phyloP scores from a whole-genome alignment of 35 echinoderm and acorn worm genomes.

The Ophioderma brevispina region DNA sequence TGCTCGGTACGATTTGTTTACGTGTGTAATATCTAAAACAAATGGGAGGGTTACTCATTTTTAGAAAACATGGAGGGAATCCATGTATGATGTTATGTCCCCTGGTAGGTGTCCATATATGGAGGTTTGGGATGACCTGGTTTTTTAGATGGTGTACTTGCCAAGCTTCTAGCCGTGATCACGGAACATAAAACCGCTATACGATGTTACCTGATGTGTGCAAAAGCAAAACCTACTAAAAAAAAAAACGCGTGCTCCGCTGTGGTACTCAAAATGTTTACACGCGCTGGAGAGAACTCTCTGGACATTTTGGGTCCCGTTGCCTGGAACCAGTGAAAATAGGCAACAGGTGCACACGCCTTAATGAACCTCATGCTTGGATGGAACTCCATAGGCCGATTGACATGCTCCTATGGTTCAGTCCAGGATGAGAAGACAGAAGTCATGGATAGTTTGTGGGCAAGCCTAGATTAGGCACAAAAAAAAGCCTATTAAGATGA shows the following conservation, averaged over 20 bases:
- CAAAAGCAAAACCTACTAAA: neutral
- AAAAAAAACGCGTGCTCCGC: neutral
- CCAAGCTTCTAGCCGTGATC: neutral
- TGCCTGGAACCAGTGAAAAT: conserved; percentile 22
- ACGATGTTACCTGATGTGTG: neutral
- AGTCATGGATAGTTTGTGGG: too few species aligned
- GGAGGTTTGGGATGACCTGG: conserved; percentile 12
- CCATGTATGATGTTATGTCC: neutral
- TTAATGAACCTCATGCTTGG: too few species aligned
- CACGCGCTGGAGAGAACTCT: conserved; percentile 9
- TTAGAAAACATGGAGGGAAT: neutral
- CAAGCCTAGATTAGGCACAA: too few species aligned
- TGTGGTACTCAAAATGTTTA: neutral
- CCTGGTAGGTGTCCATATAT: neutral
- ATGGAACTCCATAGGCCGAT: too few species aligned
- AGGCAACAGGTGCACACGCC: conserved; percentile 39
- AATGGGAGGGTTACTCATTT: neutral
- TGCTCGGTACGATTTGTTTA: too few species aligned
- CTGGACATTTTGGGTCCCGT: conserved; percentile 30
- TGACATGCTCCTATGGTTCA: too few species aligned
- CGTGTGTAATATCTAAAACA: too few species aligned
- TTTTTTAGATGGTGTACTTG: neutral
- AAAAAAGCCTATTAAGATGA: too few species aligned
- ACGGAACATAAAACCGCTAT: neutral
- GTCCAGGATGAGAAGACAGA: too few species aligned